These are phyloP conservation scores for Struthio camelus DNA, from an alignment of 2,113 vertebrate species.

Conservation along the genomic window DNA sequence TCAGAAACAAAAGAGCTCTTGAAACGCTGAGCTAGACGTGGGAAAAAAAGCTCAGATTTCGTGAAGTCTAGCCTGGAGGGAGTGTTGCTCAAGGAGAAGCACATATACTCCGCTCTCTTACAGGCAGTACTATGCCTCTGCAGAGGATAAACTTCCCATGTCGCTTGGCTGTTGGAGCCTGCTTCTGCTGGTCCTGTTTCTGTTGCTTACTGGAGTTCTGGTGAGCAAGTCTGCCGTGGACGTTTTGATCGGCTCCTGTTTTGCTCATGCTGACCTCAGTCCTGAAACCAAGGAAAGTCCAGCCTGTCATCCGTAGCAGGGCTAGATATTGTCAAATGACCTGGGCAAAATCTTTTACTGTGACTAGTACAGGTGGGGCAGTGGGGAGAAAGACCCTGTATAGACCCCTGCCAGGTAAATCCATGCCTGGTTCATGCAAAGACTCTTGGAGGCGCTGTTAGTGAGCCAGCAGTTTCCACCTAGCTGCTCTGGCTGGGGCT, in stretches of 20 bases:
- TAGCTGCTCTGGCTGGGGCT: not conserved
- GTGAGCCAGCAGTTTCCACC: not conserved
- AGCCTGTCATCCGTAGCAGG: too few species aligned
- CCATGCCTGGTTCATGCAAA: too few species aligned
- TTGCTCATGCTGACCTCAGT: not conserved
- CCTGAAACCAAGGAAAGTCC: not conserved
- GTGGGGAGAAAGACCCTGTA: not conserved
- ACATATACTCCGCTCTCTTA: not conserved
- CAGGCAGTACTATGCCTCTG: not conserved
- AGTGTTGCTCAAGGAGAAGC: not conserved
- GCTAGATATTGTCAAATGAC: too few species aligned
- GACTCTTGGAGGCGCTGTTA: too few species aligned
- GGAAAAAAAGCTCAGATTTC: not conserved
- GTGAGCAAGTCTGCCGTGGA: not conserved
- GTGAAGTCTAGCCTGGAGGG: too few species aligned
- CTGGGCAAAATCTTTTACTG: too few species aligned
- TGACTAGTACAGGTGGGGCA: too few species aligned
- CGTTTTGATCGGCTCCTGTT: not conserved
- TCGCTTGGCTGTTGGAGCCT: too few species aligned
- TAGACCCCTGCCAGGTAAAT: not conserved
- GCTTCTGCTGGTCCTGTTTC: too few species aligned
- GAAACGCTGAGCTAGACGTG: not conserved
- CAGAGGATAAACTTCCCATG: too few species aligned
- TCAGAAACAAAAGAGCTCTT: not conserved
- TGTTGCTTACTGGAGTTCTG: not conserved